Conservation (phyloP, 2,797 vertebrate genomes). For the Helicolenus hilgendorfi region DNA sequence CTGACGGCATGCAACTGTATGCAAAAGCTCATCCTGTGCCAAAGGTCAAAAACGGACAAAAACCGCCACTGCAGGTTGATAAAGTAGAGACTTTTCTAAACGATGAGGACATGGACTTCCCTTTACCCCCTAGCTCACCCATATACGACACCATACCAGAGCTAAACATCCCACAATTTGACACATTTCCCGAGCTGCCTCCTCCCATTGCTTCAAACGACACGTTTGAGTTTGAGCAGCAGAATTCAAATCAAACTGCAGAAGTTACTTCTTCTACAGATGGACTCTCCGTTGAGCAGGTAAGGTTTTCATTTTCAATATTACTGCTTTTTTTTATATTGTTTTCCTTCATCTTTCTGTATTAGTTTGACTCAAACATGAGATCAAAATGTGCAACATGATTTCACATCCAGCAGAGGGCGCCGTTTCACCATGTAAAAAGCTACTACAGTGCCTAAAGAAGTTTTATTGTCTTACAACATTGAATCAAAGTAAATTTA, state of each 20-base stretch:
- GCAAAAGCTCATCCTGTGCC: constrained; percentile 17
- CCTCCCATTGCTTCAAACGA: not conserved
- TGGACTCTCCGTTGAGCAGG: constrained; percentile 42
- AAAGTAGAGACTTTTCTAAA: not conserved
- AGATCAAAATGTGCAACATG: not conserved
- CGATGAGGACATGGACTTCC: constrained; percentile 31
- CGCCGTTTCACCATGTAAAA: not conserved
- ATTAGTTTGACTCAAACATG: not conserved
- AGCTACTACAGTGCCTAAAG: not conserved
- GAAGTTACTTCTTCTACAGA: not conserved
- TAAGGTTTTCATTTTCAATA: not conserved
- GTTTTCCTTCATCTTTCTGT: not conserved
- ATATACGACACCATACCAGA: constrained; percentile 63
- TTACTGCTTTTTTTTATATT: not conserved
- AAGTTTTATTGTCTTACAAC: not conserved
- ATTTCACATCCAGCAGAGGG: constrained; percentile 54
- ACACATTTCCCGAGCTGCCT: not conserved
- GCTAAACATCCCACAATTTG: constrained; percentile 4
- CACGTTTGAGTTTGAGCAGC: not conserved
- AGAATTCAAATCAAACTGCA: not conserved
- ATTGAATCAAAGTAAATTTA: not conserved
- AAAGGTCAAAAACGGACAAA: not conserved
- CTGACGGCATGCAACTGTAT: not conserved
- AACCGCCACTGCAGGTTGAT: not conserved
- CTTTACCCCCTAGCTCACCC: constrained; percentile 35